A percentile compares a stretch with the other conserved stretches of the same genome.
Evolutionary conservation across 2,888 invertebrate genomes (phyloP).

Genomic region (Oligia fasciuncula): DNA sequence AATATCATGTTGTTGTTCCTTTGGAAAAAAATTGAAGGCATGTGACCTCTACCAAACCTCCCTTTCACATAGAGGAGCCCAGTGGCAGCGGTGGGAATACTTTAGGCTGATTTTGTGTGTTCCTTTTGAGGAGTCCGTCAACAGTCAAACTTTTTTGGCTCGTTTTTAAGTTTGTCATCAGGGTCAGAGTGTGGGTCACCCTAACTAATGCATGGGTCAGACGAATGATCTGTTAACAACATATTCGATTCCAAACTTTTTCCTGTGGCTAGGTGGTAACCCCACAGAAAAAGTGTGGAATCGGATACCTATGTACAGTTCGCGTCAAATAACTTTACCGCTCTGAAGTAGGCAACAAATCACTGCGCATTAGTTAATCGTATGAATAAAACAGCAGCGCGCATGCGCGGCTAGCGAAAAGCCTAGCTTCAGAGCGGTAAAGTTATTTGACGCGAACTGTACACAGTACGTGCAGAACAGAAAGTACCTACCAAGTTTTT

Average conservation of each 20-base stretch:
- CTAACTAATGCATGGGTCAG: no score
- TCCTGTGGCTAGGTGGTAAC: background rate
- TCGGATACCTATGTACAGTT: no score
- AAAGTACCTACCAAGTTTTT: no score
- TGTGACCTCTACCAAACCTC: background rate
- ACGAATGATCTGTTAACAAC: background rate
- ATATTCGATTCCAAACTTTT: background rate
- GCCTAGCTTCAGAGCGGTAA: no score
- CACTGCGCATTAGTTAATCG: no score
- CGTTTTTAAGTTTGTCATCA: background rate
- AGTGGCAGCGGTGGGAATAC: background rate
- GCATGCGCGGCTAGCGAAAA: no score
- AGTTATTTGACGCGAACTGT: no score
- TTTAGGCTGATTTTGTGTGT: background rate
- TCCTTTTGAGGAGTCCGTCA: background rate
- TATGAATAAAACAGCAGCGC: no score
- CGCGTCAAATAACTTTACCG: no score
- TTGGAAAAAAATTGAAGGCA: background rate
- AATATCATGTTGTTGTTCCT: background rate
- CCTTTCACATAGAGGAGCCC: background rate
- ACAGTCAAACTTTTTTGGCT: background rate
- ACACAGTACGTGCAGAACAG: no score
- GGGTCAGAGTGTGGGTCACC: background rate
- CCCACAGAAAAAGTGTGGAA: no score
- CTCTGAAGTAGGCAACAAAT: no score